Evolutionary conservation across 1,140 invertebrate species (phyloP), one percentile per base, ranked within the genome.

Genomic region (Polyergus mexicanus): DNA sequence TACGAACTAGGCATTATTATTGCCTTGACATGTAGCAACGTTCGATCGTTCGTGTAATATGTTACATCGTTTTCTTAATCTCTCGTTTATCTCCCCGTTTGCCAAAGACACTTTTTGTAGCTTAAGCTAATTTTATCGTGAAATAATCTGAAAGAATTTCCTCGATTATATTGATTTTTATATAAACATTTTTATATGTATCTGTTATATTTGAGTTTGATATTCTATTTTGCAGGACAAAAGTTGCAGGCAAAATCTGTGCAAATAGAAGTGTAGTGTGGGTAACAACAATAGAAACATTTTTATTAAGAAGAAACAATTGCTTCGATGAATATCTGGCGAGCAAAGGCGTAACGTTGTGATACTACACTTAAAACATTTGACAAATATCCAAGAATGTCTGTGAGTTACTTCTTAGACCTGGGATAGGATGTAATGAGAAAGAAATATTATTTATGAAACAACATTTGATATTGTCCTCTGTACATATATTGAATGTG

Each of bases 391-490:
- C 78, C 62, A 92, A 94, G 85, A 88, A 95, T 95, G 94, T 92
- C 92, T 92, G 87, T 83, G 60, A 93, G 91, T 83, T 92, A 93
- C 72, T 94, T 94, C 71, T 91, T 94, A 91, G 94, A 95, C 74
- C 91, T 95, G 89, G 94, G 94, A 93, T 95, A 94, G 91, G 54
- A 85, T 41, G 13, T 38, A 71, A 63, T 32, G 32, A 6, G 19
- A 84, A 16, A 62, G 11, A 63, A 25, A 32, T 71, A 58, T 47
- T 66, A 47, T 54, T 51, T 56, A 47, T 63, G 19, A 58, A 80
- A 72, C 86, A 68, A 83, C 19, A 65, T 22, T 54, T 19, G n/a
- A 22, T 47, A 77, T 54, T 58, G 54, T 86, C 76, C 54, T 62
- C 38, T 35, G 28, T 44, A 16, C 22, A 44, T 19, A 78, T 80